Percentiles rank a stretch among this genome's conserved stretches.
These are phyloP conservation scores for Papilio protenor DNA, from an alignment of 2,888 invertebrate species.

Conservation along the genomic window DNA sequence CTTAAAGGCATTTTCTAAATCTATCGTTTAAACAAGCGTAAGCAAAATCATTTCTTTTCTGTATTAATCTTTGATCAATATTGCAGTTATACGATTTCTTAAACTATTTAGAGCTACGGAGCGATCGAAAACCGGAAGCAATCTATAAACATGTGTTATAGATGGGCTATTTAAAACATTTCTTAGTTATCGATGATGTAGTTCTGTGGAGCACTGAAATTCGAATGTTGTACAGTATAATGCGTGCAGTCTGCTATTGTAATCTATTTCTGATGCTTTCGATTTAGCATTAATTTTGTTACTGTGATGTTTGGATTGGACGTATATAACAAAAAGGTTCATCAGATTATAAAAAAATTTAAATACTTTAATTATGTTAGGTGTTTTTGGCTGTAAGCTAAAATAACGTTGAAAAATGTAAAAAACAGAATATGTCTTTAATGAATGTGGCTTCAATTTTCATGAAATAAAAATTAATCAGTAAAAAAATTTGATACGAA, in stretches of 20 bases:
- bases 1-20: too few relatives aligned
- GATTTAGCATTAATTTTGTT: neutral
- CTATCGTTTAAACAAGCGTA: too few relatives aligned
- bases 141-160: slow-evolving; percentile 45
- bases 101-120: neutral
- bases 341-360: neutral
- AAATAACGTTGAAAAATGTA: too few relatives aligned
- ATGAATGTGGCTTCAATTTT: neutral
- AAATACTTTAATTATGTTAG: neutral
- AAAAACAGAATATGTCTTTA: too few relatives aligned
- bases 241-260: slow-evolving; percentile 7
- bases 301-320: neutral
- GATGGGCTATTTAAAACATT: slow-evolving; percentile 5
- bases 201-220: neutral
- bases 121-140: slow-evolving; percentile 1
- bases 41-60: too few relatives aligned
- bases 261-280: slow-evolving; percentile 3
- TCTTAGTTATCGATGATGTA: slow-evolving; percentile 17
- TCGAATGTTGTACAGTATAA: neutral
- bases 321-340: neutral
- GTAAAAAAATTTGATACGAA: neutral
- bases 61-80: too few relatives aligned
- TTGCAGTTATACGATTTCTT: too few relatives aligned
- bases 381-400: too few relatives aligned
- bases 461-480: neutral